These are phyloP conservation scores for Tridacna gigas DNA, from an alignment of 2,888 invertebrate species.

Conservation along the genomic window DNA sequence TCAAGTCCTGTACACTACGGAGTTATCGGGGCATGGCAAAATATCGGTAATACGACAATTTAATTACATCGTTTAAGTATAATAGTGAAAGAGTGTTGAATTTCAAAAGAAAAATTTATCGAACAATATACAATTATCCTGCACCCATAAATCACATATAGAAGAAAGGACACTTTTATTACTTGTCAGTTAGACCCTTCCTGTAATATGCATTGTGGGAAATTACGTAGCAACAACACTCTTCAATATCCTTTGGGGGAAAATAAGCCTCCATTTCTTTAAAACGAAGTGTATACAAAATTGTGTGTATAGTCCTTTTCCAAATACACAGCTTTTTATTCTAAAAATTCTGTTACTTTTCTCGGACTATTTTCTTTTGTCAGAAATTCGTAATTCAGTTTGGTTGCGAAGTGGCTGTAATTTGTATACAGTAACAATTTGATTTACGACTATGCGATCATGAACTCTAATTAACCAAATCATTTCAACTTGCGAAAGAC, in stretches of 20 bases:
- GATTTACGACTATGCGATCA: neutral
- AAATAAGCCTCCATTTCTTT: too few species aligned
- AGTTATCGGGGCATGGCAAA: too few species aligned
- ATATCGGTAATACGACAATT: neutral
- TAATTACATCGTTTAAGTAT: neutral
- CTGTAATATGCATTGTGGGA: too few species aligned
- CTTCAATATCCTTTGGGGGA: too few species aligned
- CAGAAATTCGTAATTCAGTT: neutral
- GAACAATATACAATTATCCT: neutral
- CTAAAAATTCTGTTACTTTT: neutral
- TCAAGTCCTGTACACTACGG: too few species aligned
- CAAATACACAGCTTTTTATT: too few species aligned
- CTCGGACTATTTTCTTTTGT: neutral
- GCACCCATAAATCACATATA: neutral
- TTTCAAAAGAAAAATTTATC: neutral
- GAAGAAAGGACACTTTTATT: neutral
- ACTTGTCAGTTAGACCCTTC: too few species aligned
- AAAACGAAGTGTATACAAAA: too few species aligned
- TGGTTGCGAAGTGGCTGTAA: neutral
- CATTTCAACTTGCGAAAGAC: too few species aligned
- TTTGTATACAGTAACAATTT: neutral
- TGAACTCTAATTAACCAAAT: neutral
- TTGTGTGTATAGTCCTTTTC: too few species aligned
- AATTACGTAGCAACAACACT: too few species aligned
- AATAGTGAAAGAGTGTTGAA: neutral